Base-by-base conservation (phyloP, 2,888 invertebrate genomes). In the Netelia fuscicornis region DNA sequence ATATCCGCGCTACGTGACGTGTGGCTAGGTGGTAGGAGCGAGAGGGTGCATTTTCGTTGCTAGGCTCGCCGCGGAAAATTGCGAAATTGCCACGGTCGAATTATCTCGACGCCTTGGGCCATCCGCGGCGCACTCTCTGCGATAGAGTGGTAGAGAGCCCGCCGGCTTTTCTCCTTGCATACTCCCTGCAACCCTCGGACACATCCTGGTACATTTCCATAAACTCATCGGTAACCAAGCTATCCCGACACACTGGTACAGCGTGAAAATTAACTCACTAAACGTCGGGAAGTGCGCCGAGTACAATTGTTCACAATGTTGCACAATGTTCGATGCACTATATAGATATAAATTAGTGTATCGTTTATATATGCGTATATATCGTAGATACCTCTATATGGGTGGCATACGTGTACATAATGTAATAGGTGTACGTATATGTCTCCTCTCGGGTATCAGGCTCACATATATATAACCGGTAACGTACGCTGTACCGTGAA, bases 141-240 rank as follows among this genome's bases (percentile, higher is more conserved):
- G 79, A 74, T 80, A 54, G 58, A 71, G 84, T 79, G 81, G 68
- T 64, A 81, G 62, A 81, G 81, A 87, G 87, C 89, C 88, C 89
- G 83, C 88, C 83, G 82, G 87, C 88, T 90, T 90, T 89, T 86
- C 89, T 90, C 64, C 82, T 67, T 78, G 85, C 90, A 89, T 88
- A 88, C 37, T 37, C 37, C 88, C 89, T 90, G 86, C 68, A 85
- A 86, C 85, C 85, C 87, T 89, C 88, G 90, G 90, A 90, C 90
- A 90, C 88, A 89, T 87, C 79, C 86, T 87, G 87, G 81, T 83
- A 76, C 89, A 91, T 91, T 92, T 92, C 89, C 91, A 91, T 91
- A 92, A 92, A 91, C 88, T 91, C 90, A 90, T 92, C 86, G 85
- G 85, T 85, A 74, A 84, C 83, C 89, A 88, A 71, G 90, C 76